A percentile compares a stretch with the other conserved stretches of the same genome.
Conservation (phyloP, 2,888 invertebrate genomes). For the Anorthoa munda region DNA sequence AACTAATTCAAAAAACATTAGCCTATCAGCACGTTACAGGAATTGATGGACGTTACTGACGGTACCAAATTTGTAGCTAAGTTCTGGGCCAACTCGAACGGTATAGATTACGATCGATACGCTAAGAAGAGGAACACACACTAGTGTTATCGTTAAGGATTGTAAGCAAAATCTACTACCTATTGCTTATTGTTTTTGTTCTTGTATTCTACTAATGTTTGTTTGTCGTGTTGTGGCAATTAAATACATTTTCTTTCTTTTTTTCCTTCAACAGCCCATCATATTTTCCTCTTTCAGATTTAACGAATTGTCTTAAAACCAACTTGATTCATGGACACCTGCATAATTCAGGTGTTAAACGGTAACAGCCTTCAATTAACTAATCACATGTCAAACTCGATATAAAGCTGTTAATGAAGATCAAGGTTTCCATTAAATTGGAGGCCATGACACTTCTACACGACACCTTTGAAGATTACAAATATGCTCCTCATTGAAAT, state of each 20-base stretch:
- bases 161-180: no score
- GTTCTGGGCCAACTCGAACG: background rate
- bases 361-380: slow-evolving; percentile 56
- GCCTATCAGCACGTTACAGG: background rate
- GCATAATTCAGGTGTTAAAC: slow-evolving; percentile 56
- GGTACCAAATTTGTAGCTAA: background rate
- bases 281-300: background rate
- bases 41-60: background rate
- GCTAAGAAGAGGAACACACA: background rate
- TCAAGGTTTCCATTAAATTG: slow-evolving; percentile 70
- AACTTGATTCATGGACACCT: slow-evolving; percentile 45
- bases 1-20: background rate
- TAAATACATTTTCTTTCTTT: background rate
- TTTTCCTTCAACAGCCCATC: background rate
- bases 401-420: slow-evolving; percentile 72
- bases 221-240: background rate
- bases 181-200: no score
- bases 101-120: background rate
- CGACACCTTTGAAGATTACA: slow-evolving; percentile 37
- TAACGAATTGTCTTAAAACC: background rate
- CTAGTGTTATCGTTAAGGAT: no score
- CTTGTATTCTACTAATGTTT: no score
- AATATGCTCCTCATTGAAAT: slow-evolving; percentile 74
- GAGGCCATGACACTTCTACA: slow-evolving; percentile 69
- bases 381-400: slow-evolving; percentile 60